phyloP scores from a whole-genome alignment of 1,140 invertebrate genomes.

The Pogonognathellus flavescens region DNA sequence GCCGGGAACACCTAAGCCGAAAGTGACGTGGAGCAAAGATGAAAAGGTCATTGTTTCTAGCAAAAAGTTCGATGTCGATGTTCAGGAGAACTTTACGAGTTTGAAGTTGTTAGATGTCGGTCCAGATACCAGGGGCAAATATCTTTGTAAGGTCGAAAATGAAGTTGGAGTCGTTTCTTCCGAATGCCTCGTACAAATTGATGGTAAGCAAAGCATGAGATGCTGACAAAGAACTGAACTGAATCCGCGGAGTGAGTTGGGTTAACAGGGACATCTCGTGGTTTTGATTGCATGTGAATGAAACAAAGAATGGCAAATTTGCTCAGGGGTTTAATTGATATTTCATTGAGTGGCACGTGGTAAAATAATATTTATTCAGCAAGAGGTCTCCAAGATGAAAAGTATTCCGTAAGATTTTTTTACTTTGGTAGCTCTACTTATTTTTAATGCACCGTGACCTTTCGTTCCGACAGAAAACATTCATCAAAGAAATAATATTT shows the following conservation, averaged over 20 bases:
- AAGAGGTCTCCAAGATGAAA: too few relatives aligned
- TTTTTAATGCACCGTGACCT: too few relatives aligned
- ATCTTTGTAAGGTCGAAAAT: constrained; percentile 87
- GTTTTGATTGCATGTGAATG: neutral
- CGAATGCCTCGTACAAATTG: constrained; percentile 82
- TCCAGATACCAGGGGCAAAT: constrained; percentile 83
- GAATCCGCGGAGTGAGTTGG: too few relatives aligned
- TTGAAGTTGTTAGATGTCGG: constrained; percentile 79
- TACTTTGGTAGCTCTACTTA: too few relatives aligned
- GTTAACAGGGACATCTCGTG: too few relatives aligned
- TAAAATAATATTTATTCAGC: too few relatives aligned
- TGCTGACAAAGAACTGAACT: neutral
- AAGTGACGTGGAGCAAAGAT: constrained; percentile 91
- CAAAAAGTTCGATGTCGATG: constrained; percentile 71
- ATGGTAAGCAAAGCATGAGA: constrained; percentile 72
- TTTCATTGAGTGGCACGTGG: too few relatives aligned
- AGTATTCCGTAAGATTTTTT: too few relatives aligned
- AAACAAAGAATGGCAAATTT: neutral
- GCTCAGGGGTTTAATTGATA: too few relatives aligned
- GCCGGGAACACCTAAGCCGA: constrained; percentile 84
- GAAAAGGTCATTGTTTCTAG: constrained; percentile 83
- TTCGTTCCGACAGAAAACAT: too few relatives aligned
- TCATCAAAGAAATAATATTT: too few relatives aligned
- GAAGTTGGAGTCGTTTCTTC: constrained; percentile 84
- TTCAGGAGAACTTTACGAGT: constrained; percentile 81